phyloP scores from a whole-genome alignment of 2,888 invertebrate species.

The Epicampocera succincta region DNA sequence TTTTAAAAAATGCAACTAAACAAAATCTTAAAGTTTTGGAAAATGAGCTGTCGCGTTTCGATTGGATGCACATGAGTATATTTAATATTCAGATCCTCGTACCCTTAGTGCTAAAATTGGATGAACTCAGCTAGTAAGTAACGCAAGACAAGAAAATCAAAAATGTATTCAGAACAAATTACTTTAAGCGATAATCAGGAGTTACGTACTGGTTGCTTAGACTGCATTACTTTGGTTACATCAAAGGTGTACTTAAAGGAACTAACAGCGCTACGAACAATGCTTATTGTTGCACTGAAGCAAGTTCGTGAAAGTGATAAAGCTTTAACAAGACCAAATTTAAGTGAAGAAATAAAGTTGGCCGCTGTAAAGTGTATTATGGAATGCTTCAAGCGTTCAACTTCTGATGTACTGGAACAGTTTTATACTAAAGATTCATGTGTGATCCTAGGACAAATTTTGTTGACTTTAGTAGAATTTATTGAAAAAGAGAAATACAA shows the following conservation, averaged over 20 bases:
- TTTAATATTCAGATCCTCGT: slow-evolving; percentile 78
- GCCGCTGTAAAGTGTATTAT: slow-evolving; percentile 77
- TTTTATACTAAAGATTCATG: slow-evolving; percentile 84
- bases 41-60: slow-evolving; percentile 74
- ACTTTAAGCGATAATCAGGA: slow-evolving; percentile 76
- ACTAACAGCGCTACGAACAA: slow-evolving; percentile 76
- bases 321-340: slow-evolving; percentile 71
- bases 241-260: slow-evolving; percentile 77
- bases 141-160: too few relatives aligned
- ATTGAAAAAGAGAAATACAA: slow-evolving; percentile 86
- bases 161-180: too few relatives aligned
- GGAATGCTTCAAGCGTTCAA: slow-evolving; percentile 75
- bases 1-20: slow-evolving; percentile 75
- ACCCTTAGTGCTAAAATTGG: slow-evolving; percentile 79
- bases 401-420: slow-evolving; percentile 82
- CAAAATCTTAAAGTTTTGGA: slow-evolving; percentile 73
- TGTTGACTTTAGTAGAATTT: slow-evolving; percentile 85
- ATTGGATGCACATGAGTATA: slow-evolving; percentile 75
- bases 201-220: slow-evolving; percentile 76
- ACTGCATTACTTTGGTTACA: slow-evolving; percentile 76
- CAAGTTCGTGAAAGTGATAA: slow-evolving; percentile 77
- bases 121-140: slow-evolving; percentile 76
- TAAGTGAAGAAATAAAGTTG: slow-evolving; percentile 81
- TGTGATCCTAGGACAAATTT: slow-evolving; percentile 85
- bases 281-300: slow-evolving; percentile 76